Evolutionary conservation across 2,797 vertebrate species (phyloP).

Genomic region (Adelosebastes latens): DNA sequence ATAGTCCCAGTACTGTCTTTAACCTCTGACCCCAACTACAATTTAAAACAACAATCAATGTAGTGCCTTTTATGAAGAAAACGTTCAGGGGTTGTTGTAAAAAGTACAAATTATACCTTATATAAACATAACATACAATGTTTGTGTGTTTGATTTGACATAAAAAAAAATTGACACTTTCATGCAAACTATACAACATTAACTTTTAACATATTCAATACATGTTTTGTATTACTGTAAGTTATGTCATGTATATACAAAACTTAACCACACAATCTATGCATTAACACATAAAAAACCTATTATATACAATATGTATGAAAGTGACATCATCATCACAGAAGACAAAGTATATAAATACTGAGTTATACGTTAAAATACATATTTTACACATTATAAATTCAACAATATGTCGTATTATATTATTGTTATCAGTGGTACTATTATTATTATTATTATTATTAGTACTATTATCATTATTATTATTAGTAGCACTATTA

Average conservation of each 20-base stretch:
- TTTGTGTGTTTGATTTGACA: not conserved
- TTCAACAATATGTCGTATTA: too few relatives aligned
- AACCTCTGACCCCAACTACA: not conserved
- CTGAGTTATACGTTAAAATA: too few relatives aligned
- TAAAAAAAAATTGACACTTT: not conserved
- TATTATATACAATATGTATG: not conserved
- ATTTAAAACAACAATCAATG: not conserved
- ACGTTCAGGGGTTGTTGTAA: not conserved
- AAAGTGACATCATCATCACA: not conserved
- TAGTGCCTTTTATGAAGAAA: not conserved
- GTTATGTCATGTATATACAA: not conserved
- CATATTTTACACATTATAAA: not conserved
- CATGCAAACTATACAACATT: not conserved
- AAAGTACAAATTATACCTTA: not conserved
- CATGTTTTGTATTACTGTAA: not conserved
- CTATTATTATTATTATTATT: too few relatives aligned
- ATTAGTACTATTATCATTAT: too few relatives aligned
- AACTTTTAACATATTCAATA: not conserved
- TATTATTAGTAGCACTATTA: too few relatives aligned
- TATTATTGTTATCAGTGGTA: too few relatives aligned
- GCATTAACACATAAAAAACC: not conserved
- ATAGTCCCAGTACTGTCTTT: not conserved
- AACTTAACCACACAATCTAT: too few relatives aligned
- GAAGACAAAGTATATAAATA: not conserved
- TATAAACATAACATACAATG: not conserved